A percentile compares a stretch with the other conserved stretches of the same genome.
Evolutionary conservation across 2,888 invertebrate genomes (phyloP).

Genomic region (Luperina nickerlii): DNA sequence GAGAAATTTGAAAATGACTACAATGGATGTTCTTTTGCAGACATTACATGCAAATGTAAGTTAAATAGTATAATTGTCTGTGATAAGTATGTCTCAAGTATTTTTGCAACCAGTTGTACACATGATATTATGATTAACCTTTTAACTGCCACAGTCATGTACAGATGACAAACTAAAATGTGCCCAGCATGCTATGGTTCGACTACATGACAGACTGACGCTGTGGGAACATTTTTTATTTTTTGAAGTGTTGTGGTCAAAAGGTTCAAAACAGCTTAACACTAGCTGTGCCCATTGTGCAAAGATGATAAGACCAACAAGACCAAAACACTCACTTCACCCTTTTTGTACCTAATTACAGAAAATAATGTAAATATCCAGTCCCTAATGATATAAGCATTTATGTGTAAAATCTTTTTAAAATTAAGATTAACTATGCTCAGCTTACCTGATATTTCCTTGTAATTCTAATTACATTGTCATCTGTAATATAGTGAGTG

Average conservation of each 20-base stretch:
- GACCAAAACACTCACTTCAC: neutral
- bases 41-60: constrained; percentile 12
- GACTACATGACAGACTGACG: too few species aligned
- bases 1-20: constrained; percentile 68
- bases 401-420: neutral
- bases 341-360: neutral
- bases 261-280: too few species aligned
- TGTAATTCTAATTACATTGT: neutral
- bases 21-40: constrained; percentile 69
- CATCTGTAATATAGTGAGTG: constrained; percentile 1
- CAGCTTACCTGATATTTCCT: neutral
- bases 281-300: neutral
- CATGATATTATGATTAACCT: neutral
- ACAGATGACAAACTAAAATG: too few species aligned
- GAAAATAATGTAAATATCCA: constrained; percentile 15
- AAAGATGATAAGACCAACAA: neutral
- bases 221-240: too few species aligned
- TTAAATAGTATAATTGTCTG: neutral
- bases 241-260: too few species aligned
- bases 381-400: neutral
- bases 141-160: too few species aligned
- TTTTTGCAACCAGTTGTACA: constrained; percentile 7
- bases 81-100: neutral
- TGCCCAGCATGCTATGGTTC: too few species aligned
- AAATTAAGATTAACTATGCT: neutral